Percentiles rank a stretch among this genome's conserved stretches.
Evolutionary conservation across 2,113 vertebrate genomes (phyloP).

Genomic region (Pluvianellus socialis): DNA sequence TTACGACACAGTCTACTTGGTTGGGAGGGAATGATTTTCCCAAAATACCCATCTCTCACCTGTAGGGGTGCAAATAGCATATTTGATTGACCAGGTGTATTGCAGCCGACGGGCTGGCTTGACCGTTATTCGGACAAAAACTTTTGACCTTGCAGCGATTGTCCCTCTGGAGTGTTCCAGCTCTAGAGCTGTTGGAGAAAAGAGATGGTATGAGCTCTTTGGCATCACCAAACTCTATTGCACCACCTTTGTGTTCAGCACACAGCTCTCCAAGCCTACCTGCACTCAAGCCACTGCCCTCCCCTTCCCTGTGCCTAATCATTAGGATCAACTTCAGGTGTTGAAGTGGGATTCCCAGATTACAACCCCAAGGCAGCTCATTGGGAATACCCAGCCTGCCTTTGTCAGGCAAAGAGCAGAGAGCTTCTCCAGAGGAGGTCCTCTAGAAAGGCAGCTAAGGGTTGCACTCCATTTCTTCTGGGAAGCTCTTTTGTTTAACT

Average conservation of each 20-base stretch:
- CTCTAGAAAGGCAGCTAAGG: neutral
- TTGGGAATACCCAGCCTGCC: neutral
- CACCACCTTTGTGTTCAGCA: neutral
- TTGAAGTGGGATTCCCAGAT: neutral
- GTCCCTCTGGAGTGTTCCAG: conserved; percentile 77
- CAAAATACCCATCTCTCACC: conserved; percentile 63
- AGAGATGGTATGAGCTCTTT: neutral
- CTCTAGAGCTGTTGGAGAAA: conserved; percentile 75
- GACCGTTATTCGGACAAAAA: conserved; percentile 69
- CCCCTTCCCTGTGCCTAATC: neutral
- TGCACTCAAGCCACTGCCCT: neutral
- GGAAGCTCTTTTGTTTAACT: neutral
- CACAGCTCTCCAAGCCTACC: neutral
- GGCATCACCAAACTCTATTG: neutral
- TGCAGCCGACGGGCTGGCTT: conserved; percentile 64
- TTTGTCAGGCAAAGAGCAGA: neutral
- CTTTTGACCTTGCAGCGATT: conserved; percentile 77
- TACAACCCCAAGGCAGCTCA: neutral
- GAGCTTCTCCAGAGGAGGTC: neutral
- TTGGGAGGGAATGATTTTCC: neutral
- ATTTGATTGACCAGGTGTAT: conserved; percentile 86
- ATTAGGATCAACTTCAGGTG: neutral
- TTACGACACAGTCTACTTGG: neutral
- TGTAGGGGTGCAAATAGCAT: conserved; percentile 68
- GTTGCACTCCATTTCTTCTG: neutral